A percentile compares a stretch with the other conserved stretches of the same genome.
Evolutionary conservation across 1,140 invertebrate genomes (phyloP).

Genomic region (Rhagoletis pomonella): DNA sequence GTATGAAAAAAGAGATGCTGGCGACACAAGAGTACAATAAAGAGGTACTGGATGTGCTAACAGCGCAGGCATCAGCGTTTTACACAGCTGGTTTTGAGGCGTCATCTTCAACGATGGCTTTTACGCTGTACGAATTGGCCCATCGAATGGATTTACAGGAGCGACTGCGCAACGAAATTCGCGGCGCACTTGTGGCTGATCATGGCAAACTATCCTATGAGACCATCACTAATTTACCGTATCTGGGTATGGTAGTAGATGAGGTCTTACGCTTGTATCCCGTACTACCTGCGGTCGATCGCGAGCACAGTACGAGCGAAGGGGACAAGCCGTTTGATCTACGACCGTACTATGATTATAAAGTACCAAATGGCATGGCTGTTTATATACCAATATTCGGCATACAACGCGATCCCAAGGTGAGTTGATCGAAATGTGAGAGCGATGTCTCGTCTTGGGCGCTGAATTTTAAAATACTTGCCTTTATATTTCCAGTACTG

Average conservation of each 20-base stretch:
- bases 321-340: no score
- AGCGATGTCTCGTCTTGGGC: no score
- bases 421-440: no score
- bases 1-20: constrained; percentile 66
- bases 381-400: no score
- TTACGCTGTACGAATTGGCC: constrained; percentile 81
- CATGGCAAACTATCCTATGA: constrained; percentile 78
- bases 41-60: constrained; percentile 74
- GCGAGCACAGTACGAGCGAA: no score
- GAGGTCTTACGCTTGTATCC: constrained; percentile 73
- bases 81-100: constrained; percentile 87
- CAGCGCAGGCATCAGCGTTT: constrained; percentile 82
- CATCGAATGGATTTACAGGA: constrained; percentile 81
- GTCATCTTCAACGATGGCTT: constrained; percentile 81
- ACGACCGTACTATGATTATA: no score
- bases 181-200: constrained; percentile 73
- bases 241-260: constrained; percentile 78
- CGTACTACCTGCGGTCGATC: constrained; percentile 64
- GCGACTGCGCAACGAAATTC: constrained; percentile 79
- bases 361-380: no score
- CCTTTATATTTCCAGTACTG: no score
- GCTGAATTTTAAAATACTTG: no score
- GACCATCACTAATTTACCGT: constrained; percentile 78
- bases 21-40: constrained; percentile 66
- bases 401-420: no score